Evolutionary conservation across 2,113 vertebrate species (phyloP).

Genomic region (Hiodon tergisus): DNA sequence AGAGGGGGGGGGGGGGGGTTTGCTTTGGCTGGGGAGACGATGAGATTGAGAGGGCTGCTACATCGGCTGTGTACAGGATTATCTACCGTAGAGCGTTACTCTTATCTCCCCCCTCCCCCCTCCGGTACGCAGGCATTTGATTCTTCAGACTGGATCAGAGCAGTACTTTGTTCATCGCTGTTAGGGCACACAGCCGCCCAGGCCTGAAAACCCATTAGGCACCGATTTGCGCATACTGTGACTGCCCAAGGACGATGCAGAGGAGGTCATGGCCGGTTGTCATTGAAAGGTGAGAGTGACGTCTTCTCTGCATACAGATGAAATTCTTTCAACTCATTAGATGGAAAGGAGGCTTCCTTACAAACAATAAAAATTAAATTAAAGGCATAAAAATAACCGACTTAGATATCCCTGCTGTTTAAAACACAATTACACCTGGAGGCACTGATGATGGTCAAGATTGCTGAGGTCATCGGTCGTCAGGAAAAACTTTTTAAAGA

Average conservation of each 20-base stretch:
- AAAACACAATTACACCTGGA: no score
- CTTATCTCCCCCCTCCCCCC: background rate
- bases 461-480: no score
- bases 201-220: background rate
- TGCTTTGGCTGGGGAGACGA: conserved; percentile 56
- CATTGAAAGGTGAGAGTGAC: conserved; percentile 1
- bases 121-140: conserved; percentile 29
- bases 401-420: no score
- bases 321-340: no score
- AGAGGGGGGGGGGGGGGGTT: conserved; percentile 58
- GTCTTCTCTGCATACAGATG: background rate
- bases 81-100: conserved; percentile 34
- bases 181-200: background rate
- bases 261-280: background rate
- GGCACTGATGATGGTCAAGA: no score
- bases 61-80: conserved; percentile 43
- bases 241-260: background rate
- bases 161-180: conserved; percentile 19
- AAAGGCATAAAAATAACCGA: no score
- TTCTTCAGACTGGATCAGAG: conserved; percentile 35
- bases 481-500: no score
- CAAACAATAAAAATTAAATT: no score
- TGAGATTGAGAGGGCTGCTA: conserved; percentile 50
- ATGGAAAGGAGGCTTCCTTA: no score
- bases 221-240: background rate